These are phyloP conservation scores for Drosophila vallismaia DNA, from an alignment of 2,888 invertebrate species.

Conservation along the genomic window DNA sequence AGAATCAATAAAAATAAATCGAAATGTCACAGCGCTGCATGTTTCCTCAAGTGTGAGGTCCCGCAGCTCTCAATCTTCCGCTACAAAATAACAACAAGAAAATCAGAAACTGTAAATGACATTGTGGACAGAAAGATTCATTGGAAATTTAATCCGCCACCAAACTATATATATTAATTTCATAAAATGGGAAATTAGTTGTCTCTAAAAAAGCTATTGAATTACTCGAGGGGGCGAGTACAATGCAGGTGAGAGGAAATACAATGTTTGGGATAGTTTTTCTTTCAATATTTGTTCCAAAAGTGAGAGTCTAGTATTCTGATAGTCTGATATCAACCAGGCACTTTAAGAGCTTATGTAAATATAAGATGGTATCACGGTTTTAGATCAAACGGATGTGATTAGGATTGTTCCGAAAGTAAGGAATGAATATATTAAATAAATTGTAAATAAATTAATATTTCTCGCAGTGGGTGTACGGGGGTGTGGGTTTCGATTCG, in stretches of 20 bases:
- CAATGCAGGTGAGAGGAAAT: too few species aligned
- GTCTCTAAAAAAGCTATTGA: slow-evolving; percentile 55
- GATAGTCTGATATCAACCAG: not conserved
- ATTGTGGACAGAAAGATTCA: slow-evolving; percentile 65
- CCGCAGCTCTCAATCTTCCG: slow-evolving; percentile 57
- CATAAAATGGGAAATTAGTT: slow-evolving; percentile 53
- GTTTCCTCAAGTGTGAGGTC: slow-evolving; percentile 70
- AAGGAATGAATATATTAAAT: not conserved
- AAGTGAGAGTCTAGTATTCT: not conserved
- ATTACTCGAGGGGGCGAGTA: slow-evolving; percentile 46
- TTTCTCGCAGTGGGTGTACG: slow-evolving; percentile 19
- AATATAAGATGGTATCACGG: not conserved
- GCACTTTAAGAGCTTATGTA: not conserved
- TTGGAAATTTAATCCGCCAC: slow-evolving; percentile 42
- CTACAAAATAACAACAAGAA: slow-evolving; percentile 5
- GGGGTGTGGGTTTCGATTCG: slow-evolving; percentile 31
- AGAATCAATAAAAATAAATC: slow-evolving; percentile 79
- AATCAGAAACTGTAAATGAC: slow-evolving; percentile 66
- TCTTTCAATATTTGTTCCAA: not conserved
- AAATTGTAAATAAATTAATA: slow-evolving; percentile 10
- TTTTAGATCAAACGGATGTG: not conserved
- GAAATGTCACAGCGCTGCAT: slow-evolving; percentile 77
- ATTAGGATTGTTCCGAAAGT: not conserved
- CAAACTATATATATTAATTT: slow-evolving; percentile 57
- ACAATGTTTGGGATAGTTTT: not conserved